These are phyloP conservation scores for Pseudorhombus dupliciocellatus DNA, from an alignment of 2,113 vertebrate genomes.

Conservation along the genomic window DNA sequence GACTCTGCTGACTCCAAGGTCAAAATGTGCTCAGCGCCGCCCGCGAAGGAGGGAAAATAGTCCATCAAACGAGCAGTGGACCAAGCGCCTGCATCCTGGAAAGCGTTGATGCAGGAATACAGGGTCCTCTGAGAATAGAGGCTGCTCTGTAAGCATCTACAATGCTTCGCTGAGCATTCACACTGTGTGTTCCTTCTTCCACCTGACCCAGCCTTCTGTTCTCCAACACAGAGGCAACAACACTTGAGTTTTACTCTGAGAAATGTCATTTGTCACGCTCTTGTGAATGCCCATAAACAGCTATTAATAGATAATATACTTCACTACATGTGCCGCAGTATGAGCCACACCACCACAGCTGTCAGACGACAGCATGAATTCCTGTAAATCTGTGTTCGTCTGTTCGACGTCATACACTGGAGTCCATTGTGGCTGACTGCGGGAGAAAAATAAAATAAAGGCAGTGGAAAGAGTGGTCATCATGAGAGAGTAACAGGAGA, in stretches of 20 bases:
- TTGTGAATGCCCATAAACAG: conserved; percentile 2
- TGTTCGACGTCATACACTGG: conserved; percentile 12
- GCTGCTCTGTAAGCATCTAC: conserved; percentile 58
- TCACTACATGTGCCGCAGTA: conserved; percentile 4
- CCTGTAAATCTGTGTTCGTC: conserved; percentile 24
- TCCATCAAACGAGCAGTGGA: conserved; percentile 61
- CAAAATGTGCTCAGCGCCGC: conserved; percentile 49
- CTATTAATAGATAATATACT: conserved; percentile 12
- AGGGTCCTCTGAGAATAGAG: conserved; percentile 62
- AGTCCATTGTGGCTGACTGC: conserved; percentile 22
- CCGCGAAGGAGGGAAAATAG: conserved; percentile 59
- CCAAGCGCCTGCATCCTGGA: conserved; percentile 59
- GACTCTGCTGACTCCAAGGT: conserved; percentile 73
- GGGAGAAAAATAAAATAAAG: conserved; percentile 31
- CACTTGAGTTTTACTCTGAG: conserved; percentile 6
- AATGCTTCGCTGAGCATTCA: conserved; percentile 34
- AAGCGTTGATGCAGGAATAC: conserved; percentile 71
- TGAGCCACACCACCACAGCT: conserved; percentile 20
- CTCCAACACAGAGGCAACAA: conserved; percentile 25
- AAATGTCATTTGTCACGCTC: conserved; percentile 17
- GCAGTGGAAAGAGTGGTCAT: conserved; percentile 56
- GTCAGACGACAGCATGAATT: conserved; percentile 36
- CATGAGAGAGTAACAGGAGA: conserved; percentile 65
- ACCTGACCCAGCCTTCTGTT: conserved; percentile 28
- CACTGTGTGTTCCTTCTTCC: conserved; percentile 31